These are phyloP conservation scores for Tympanoctomys barrerae DNA, from an alignment of 2,797 vertebrate genomes.

Conservation along the genomic window DNA sequence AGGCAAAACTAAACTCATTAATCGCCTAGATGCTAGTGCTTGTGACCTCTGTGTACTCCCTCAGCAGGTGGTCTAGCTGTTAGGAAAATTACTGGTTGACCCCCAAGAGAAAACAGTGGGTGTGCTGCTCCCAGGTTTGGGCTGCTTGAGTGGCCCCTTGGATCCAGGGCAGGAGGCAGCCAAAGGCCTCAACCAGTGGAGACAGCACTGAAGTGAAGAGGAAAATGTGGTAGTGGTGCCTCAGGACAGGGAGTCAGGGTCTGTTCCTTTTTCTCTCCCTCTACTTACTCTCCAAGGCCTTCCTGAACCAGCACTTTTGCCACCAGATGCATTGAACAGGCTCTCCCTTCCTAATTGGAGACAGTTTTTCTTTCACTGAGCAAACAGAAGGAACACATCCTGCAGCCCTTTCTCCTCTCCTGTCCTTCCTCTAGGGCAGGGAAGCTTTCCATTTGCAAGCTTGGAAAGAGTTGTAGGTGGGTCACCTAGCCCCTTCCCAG, in stretches of 20 bases:
- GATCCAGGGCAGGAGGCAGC: not conserved
- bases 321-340: constrained; percentile 85
- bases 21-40: constrained; percentile 20
- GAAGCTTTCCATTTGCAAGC: constrained; percentile 77
- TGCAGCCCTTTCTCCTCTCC: constrained; percentile 22
- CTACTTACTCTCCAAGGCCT: not conserved
- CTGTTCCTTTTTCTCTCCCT: not conserved
- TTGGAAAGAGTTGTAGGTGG: constrained; percentile 41
- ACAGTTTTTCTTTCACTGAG: constrained; percentile 78
- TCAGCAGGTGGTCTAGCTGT: constrained; percentile 12
- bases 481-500: constrained; percentile 62
- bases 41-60: not conserved
- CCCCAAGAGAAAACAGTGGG: constrained; percentile 11
- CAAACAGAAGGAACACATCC: constrained; percentile 52
- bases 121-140: not conserved
- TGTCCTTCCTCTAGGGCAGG: constrained; percentile 76
- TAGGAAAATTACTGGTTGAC: not conserved
- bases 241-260: not conserved
- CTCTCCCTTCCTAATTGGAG: constrained; percentile 81
- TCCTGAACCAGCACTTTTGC: constrained; percentile 70
- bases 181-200: not conserved
- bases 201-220: not conserved
- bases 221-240: not conserved
- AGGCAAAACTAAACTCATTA: constrained; percentile 68
- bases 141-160: not conserved